A percentile compares a stretch with the other conserved stretches of the same genome.
Evolutionary conservation across 1,140 invertebrate genomes (phyloP).

Genomic region (Neomicropteryx cornuta): DNA sequence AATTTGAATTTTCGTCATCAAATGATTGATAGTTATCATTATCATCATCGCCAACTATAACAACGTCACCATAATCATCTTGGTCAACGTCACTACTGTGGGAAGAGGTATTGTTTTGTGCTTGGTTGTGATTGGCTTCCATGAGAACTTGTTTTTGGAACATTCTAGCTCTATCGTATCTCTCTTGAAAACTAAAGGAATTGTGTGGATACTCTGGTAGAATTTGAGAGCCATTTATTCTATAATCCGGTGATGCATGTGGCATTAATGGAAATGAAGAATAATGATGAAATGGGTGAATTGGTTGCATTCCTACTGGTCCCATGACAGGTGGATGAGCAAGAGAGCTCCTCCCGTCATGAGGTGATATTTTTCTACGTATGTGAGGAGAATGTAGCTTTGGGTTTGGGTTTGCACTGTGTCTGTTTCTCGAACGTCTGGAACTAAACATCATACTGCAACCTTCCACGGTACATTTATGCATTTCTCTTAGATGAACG

Average conservation of each 20-base stretch:
- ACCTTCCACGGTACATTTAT: constrained; percentile 96
- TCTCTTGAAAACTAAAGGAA: constrained; percentile 27
- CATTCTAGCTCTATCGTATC: constrained; percentile 32
- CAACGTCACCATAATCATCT: constrained; percentile 49
- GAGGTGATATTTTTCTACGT: constrained; percentile 82
- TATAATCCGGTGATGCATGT: constrained; percentile 23
- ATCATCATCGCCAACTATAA: constrained; percentile 50
- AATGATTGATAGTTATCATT: constrained; percentile 52
- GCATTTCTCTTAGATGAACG: constrained; percentile 97
- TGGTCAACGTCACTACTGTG: constrained; percentile 37
- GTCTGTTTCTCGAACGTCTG: constrained; percentile 86
- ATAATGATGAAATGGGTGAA: constrained; percentile 56
- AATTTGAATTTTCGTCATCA: constrained; percentile 31
- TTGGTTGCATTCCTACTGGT: constrained; percentile 44
- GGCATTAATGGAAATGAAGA: constrained; percentile 60
- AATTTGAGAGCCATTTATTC: constrained; percentile 49
- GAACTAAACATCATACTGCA: constrained; percentile 99
- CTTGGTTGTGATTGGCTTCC: constrained; percentile 38
- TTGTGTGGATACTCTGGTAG: constrained; percentile 51
- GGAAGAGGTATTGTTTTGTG: constrained; percentile 29
- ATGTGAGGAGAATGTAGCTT: constrained; percentile 94
- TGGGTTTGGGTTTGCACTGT: constrained; percentile 97
- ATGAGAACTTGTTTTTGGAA: constrained; percentile 28
- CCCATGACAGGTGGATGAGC: constrained; percentile 68
- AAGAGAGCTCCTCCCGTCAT: constrained; percentile 81